A percentile compares a stretch with the other conserved stretches of the same genome.
phyloP scores from a whole-genome alignment of 2,888 invertebrate genomes.

The Plusia festucae region DNA sequence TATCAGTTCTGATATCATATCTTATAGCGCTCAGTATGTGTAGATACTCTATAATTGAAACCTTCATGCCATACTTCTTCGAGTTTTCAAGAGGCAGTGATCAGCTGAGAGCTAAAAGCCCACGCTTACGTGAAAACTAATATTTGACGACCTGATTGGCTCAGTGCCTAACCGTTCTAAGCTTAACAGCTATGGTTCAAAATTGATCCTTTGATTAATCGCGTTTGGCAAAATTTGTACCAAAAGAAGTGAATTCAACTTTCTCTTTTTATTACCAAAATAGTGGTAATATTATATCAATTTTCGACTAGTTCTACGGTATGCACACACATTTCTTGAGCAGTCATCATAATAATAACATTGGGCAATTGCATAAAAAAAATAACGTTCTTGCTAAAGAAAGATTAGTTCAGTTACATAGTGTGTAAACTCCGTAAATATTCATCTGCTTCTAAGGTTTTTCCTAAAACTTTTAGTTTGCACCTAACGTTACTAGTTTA shows the following conservation, averaged over 20 bases:
- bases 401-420: no score
- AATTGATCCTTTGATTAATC: constrained; percentile 2
- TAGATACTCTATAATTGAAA: not conserved
- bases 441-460: no score
- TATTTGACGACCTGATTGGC: constrained; percentile 3
- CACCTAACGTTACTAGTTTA: no score
- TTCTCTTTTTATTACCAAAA: not conserved
- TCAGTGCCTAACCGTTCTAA: not conserved
- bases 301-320: not conserved
- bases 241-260: not conserved
- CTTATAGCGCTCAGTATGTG: not conserved
- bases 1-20: not conserved
- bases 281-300: not conserved
- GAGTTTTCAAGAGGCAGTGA: not conserved
- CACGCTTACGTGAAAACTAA: not conserved
- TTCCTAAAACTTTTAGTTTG: no score
- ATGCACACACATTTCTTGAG: not conserved
- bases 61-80: not conserved
- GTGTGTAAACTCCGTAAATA: no score
- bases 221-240: not conserved
- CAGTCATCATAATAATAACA: no score
- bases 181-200: not conserved
- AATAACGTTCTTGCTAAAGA: no score
- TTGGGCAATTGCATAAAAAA: no score
- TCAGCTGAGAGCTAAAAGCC: not conserved